Evolutionary conservation across 2,888 invertebrate species (phyloP), one percentile per base, ranked within the genome.

Genomic region (Eueremaeus valkanovi): DNA sequence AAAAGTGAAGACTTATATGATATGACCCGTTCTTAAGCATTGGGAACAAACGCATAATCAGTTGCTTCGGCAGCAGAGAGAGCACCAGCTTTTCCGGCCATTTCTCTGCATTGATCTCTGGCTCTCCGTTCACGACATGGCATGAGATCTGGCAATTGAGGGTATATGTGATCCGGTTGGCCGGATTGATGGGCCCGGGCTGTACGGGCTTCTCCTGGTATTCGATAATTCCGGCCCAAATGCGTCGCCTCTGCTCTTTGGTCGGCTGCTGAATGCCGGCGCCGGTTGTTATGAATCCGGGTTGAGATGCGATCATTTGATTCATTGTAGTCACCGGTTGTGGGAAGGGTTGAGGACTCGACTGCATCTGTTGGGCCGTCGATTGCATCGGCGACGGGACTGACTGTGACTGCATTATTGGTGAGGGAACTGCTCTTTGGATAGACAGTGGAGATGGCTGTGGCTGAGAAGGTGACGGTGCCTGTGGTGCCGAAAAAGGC

Each of bases 71-170:
- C 90, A 96, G 93, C 78, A 96, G 84, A 84, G 95, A 95, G 93
- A 96, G 95, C 72, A 94, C 88, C 49, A 97, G 84, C 82, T 93
- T 94, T 79, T 88, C 88, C 0, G 96, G 95, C 96, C 96, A 97
- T 40, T 92, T 91, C 81, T 93, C 92, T 0, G 94, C 93, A 85
- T 93, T 93, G 87, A 95, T 86, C 84, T 95, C 95, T 0, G 92
- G 90, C 82, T 95, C 94, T 1, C 93, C 92, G 81, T 92, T 92
- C 80, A 88, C 86, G 79, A 89, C 87, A 16, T 81, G 81, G 33
- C 83, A 83, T 78, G 82, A 81, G 29, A 95, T 89, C 82, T 92
- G 88, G 85, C 93, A 92, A 1, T 90, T 89, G 21, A 92, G 88
- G 76, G 90, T 89, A 76, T 90, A 86, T 0, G 89, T 87, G 72